Evolutionary conservation across 2,797 vertebrate genomes (phyloP), one percentile per base, ranked within the genome.

Genomic region (Pseudomugil gertrudae): DNA sequence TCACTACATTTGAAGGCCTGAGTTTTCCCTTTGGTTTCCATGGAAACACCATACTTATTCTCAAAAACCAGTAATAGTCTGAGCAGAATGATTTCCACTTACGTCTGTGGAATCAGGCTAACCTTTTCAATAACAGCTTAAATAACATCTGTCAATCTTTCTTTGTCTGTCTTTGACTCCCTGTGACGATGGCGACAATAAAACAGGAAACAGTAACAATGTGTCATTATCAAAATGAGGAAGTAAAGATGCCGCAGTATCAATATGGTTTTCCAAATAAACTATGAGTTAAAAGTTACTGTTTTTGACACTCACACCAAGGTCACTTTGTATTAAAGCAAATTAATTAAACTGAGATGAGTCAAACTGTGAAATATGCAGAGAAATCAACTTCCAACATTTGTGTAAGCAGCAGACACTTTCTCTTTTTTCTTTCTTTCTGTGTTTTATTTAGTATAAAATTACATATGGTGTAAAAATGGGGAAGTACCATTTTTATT

Each of bases 221-320:
- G 95, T 96, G 96, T 95, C 95, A 95, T 94, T 92, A 87, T 89
- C 90, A 94, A 88, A 98, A 96, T 94, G 79, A 85, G 95, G 96
- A 98, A 97, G 91, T 90, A 92, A 90, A 82, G 10, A 88, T 91
- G 91, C 93, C 95, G 95, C 81, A 94, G 95, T 96, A 95, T 95
- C 94, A 95, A 94, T 93, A 91, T 93, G 96, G 94, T 96, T 96
- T 95, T 96, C 95, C 95, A 85, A 89, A 96, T 95, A 95, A 96
- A 92, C 95, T 93, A 94, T 93, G 93, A 94, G 91, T 91, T 93
- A 87, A 89, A 90, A 91, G 89, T 95, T 83, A 91, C 35, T 52
- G 27, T 64, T 78, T 43, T 60, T 24, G 30, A 61, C 50, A 29
- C 21, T 13, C 10, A 51, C 55, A 58, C 47, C 48, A 52, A 74